Evolutionary conservation across 2,888 invertebrate genomes (phyloP), one percentile per base, ranked within the genome.

Genomic region (Idaea straminata): DNA sequence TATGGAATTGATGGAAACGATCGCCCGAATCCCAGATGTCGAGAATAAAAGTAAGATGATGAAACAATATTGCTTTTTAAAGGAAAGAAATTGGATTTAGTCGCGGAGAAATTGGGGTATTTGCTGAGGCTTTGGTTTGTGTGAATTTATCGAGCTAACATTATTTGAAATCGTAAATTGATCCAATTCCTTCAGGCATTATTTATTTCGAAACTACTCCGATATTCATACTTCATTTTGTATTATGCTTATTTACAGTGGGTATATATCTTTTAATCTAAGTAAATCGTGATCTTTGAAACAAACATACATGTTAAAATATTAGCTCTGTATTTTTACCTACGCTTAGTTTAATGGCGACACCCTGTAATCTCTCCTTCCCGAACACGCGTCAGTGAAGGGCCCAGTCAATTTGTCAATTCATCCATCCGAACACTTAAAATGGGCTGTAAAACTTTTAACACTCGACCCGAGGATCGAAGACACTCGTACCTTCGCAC

Each of bases 371-470:
- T 72, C 73, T 70, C 69, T 69, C 75, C 71, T 70, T 74, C 72
- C 74, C 75, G 77, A 80, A 80, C 77, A 73, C 74, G 73, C 72
- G 72, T 72, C 73, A 75, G 70, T 74, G 72, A 77, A 78, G 80
- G 73, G 75, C 75, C 72, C 72, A 74, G 72, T 72, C 74, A 73
- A 85, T 85, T 86, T 85, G 87, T 85, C 83, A 82, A 83, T 80
- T 80, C 80, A 76, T 78, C 83, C 79, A 76, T 72, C 76, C 82
- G 78, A 67, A 79, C 78, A 72, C 79, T 82, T 83, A 82, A 82
- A 85, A 85, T 80, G 81, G 82, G 80, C 75, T 79, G 83, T 86
- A 85, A 87, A 87, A 87, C 80, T 86, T 86, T 85, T 85, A 86
- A 83, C 81, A 80, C 78, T 75, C 78, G 77, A 81, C 82, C 84